phyloP scores from a whole-genome alignment of 2,797 vertebrate genomes.

The Acanthurus lineatus region DNA sequence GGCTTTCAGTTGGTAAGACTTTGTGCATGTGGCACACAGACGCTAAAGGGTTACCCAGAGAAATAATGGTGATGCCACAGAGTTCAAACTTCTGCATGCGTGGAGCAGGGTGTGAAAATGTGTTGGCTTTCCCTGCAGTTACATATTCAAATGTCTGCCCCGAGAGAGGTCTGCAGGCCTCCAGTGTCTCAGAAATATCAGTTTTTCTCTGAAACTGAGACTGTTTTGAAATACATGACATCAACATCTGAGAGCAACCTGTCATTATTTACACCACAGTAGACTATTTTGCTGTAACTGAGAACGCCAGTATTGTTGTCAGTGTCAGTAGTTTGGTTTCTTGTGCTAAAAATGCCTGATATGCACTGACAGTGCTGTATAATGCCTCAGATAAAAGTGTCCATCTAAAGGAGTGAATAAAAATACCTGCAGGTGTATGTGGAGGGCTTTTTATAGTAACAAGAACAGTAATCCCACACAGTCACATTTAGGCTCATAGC shows the following conservation, averaged over 20 bases:
- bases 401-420: conserved; percentile 17
- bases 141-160: not conserved
- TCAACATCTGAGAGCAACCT: not conserved
- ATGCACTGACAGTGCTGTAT: not conserved
- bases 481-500: conserved; percentile 15
- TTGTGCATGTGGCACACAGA: too few species aligned
- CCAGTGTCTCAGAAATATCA: not conserved
- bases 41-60: too few species aligned
- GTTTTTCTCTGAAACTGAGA: not conserved
- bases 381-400: conserved; percentile 38
- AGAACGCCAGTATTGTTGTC: conserved; percentile 1
- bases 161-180: not conserved
- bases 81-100: too few species aligned
- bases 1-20: too few species aligned
- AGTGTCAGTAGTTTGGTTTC: not conserved
- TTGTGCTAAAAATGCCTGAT: not conserved
- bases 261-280: not conserved
- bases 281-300: not conserved
- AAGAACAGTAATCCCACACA: conserved; percentile 24
- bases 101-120: too few species aligned
- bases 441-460: conserved; percentile 10
- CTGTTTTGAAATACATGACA: not conserved
- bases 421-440: conserved; percentile 33
- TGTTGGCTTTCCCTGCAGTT: conserved; percentile 1
- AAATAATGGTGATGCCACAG: too few species aligned